Percentiles rank a stretch among this genome's conserved stretches.
These are phyloP conservation scores for Apteryx mantelli DNA, from an alignment of 2,113 vertebrate genomes.

Conservation along the genomic window DNA sequence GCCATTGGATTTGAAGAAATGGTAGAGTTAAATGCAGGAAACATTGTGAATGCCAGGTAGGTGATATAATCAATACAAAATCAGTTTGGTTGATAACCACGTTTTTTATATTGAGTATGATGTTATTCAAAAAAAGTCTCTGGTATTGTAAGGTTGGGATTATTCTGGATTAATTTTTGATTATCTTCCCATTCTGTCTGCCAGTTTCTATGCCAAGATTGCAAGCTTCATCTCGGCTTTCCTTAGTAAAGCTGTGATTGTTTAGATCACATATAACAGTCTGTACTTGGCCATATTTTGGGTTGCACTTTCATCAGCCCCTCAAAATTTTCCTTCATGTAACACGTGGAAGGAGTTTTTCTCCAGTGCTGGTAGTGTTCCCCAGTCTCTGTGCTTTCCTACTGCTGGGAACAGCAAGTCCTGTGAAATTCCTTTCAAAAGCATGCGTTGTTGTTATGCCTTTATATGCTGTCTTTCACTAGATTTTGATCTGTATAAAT, in stretches of 20 bases:
- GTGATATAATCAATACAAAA: background rate
- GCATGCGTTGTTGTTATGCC: background rate
- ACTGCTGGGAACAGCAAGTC: background rate
- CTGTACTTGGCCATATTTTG: background rate
- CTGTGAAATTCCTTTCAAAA: background rate
- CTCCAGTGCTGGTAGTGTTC: background rate
- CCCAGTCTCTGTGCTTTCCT: background rate
- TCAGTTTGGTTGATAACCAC: background rate
- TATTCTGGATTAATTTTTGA: background rate
- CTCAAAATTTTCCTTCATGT: background rate
- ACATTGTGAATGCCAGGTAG: slow-evolving; percentile 98
- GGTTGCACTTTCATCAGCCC: background rate
- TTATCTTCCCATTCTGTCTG: background rate
- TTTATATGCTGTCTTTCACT: background rate
- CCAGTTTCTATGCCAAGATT: background rate
- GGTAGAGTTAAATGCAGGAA: slow-evolving; percentile 98
- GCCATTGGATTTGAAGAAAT: slow-evolving; percentile 99
- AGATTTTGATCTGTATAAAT: background rate
- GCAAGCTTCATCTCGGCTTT: background rate
- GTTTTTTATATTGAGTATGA: background rate
- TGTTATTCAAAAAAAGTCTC: background rate
- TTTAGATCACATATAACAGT: background rate
- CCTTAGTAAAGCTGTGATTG: background rate
- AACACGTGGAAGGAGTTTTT: background rate
- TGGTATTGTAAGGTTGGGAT: background rate